Percentiles rank a stretch among this genome's conserved stretches.
Evolutionary conservation across 35 echinoderm and acorn worm species (phyloP).

Genomic region (Heliocidaris tuberculata): DNA sequence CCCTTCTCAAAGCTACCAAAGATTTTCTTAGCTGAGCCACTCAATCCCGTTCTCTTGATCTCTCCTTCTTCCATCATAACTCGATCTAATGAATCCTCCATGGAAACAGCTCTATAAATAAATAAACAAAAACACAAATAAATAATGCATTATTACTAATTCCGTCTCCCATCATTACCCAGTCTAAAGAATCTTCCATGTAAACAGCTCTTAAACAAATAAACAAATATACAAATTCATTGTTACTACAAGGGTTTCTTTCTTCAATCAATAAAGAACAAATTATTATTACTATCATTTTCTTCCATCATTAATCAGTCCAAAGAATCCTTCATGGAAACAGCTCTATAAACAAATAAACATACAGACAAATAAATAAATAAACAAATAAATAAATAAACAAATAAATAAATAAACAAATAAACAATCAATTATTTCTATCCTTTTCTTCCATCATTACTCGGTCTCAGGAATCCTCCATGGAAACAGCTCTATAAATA

Average conservation of each 20-base stretch:
- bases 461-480: conserved; percentile 75
- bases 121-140: conserved; percentile 37
- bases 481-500: conserved; percentile 67
- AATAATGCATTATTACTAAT: background rate
- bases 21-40: conserved; percentile 93
- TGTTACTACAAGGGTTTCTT: too few species aligned
- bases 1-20: conserved; percentile 99
- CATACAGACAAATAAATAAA: conserved; percentile 33
- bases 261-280: too few species aligned
- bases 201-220: conserved; percentile 71
- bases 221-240: conserved; percentile 14
- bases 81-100: conserved; percentile 83
- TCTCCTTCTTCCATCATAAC: conserved; percentile 56
- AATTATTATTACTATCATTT: too few species aligned
- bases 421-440: background rate
- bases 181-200: conserved; percentile 84
- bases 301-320: conserved; percentile 52
- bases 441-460: conserved; percentile 38
- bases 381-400: conserved; percentile 34
- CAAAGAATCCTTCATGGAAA: conserved; percentile 88
- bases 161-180: conserved; percentile 32
- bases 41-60: conserved; percentile 59
- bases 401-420: too few species aligned
- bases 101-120: conserved; percentile 88
- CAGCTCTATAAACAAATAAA: conserved; percentile 56